Evolutionary conservation across 1,140 invertebrate species (phyloP).

Genomic region (Andrena cerasifolii): DNA sequence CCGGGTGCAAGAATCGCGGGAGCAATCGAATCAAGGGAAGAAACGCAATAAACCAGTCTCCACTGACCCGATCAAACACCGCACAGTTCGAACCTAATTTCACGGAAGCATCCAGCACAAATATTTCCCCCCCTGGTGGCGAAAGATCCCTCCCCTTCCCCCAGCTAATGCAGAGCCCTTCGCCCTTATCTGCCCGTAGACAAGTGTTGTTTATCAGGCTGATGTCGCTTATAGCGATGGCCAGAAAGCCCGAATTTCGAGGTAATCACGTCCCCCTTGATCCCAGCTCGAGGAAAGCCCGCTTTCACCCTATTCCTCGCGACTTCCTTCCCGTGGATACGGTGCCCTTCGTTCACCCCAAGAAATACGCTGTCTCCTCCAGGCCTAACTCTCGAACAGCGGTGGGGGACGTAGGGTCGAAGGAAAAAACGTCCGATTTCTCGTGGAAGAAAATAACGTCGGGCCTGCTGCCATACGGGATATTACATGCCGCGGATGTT

Average conservation of each 20-base stretch:
- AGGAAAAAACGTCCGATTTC: constrained; percentile 47
- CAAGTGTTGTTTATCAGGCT: constrained; percentile 66
- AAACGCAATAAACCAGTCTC: not conserved
- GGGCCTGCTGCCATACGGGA: constrained; percentile 61
- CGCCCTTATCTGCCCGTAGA: constrained; percentile 60
- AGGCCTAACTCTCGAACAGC: not conserved
- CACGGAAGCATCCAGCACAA: constrained; percentile 43
- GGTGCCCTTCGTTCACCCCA: constrained; percentile 37
- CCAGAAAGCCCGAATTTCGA: constrained; percentile 58
- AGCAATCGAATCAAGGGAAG: constrained; percentile 14
- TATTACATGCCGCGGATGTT: constrained; percentile 70
- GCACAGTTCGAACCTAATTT: constrained; percentile 44
- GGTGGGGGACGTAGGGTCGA: constrained; percentile 32
- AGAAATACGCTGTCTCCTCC: constrained; percentile 36
- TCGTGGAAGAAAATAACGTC: constrained; percentile 65
- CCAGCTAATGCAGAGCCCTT: constrained; percentile 36
- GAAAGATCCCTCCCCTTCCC: not conserved
- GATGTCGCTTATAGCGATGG: constrained; percentile 59
- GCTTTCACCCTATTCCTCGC: constrained; percentile 55
- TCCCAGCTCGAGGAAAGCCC: constrained; percentile 27
- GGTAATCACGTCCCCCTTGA: constrained; percentile 53
- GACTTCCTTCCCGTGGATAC: constrained; percentile 57
- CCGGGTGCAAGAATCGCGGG: not conserved
- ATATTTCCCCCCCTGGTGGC: constrained; percentile 22
- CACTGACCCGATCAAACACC: not conserved